Base-by-base conservation (phyloP, 2,797 vertebrate genomes). In the Eleutherodactylus coqui region DNA sequence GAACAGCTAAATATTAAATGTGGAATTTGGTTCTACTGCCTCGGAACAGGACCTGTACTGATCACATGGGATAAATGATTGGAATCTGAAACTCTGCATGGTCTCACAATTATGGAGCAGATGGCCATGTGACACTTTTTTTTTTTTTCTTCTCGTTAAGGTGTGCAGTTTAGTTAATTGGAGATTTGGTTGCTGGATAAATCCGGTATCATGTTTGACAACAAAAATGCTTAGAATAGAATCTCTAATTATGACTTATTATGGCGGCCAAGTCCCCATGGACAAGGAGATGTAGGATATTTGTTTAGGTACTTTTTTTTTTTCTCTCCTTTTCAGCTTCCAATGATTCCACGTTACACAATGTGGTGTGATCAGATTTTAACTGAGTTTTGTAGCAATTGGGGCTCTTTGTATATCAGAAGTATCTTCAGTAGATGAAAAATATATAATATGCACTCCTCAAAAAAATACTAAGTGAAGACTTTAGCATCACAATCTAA, bases 201-300 rank as follows among this genome's bases (percentile, higher is more conserved):
- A 24, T 55, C 24, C 29, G 32, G 79, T 11, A 81, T 21, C 13
- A 7, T 80, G 60, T 81, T 81, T 81, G 41, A 69, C 55, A 27
- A 79, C 55, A 43, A 0, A 62, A 13, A 16, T 13, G 43, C 29
- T 75, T 29, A 80, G 47, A 27, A 14, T 51, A 36, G 79, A 81
- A 49, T 51, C 21, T 69, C 79, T 81, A 80, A 80, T 81, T 81
- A 81, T 69, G 69, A 64, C 21, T 32, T 62, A 64, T 79, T 62
- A 64, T n/a, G 27, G 27, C 45, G 55, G 21, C 43, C 2, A 5
- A 21, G 27, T 49, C 79, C 79, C 79, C 2, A 19, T 13, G 60
- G 60, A 81, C 62, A 0, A 3, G 5, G 45, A 32, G 38, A 69
- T 32, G 62, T 51, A 11, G 19, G 41, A 80, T 34, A 19, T 81